phyloP scores from a whole-genome alignment of 2,888 invertebrate genomes.

The Colostygia pectinataria region DNA sequence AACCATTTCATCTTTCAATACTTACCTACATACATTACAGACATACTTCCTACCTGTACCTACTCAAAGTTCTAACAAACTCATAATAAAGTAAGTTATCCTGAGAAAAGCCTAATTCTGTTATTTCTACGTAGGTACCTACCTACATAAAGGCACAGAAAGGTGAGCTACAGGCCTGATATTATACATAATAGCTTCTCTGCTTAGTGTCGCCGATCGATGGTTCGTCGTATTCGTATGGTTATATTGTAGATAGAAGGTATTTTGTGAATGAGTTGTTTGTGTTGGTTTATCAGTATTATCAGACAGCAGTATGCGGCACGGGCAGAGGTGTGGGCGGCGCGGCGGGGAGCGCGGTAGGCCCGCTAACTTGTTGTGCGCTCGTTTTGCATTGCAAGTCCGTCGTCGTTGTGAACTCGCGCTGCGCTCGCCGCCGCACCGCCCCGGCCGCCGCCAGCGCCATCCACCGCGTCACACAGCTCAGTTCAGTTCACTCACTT shows the following conservation, averaged over 20 bases:
- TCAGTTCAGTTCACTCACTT: slow-evolving; percentile 42
- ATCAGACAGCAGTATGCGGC: slow-evolving; percentile 10
- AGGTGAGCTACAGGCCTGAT: no score
- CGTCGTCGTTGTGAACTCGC: slow-evolving; percentile 44
- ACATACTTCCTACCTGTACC: no score
- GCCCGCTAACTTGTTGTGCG: slow-evolving; percentile 28
- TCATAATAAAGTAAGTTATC: no score
- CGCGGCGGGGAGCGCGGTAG: slow-evolving; percentile 41
- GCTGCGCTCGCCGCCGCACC: slow-evolving; percentile 43
- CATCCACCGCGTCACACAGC: slow-evolving; percentile 38
- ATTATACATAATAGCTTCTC: no score
- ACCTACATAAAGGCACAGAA: no score
- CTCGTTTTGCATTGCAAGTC: slow-evolving; percentile 65
- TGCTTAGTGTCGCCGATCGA: background rate
- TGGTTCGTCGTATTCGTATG: background rate
- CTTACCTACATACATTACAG: no score
- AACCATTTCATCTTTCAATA: no score
- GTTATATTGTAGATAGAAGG: background rate
- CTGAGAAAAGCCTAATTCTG: no score
- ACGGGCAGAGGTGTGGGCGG: slow-evolving; percentile 36
- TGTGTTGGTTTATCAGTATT: slow-evolving; percentile 22
- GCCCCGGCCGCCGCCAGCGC: no score
- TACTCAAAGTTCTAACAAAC: no score
- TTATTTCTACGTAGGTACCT: no score
- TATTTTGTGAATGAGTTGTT: slow-evolving; percentile 29